Base-by-base conservation (phyloP, 1,140 invertebrate species). In the Cylas formicarius region DNA sequence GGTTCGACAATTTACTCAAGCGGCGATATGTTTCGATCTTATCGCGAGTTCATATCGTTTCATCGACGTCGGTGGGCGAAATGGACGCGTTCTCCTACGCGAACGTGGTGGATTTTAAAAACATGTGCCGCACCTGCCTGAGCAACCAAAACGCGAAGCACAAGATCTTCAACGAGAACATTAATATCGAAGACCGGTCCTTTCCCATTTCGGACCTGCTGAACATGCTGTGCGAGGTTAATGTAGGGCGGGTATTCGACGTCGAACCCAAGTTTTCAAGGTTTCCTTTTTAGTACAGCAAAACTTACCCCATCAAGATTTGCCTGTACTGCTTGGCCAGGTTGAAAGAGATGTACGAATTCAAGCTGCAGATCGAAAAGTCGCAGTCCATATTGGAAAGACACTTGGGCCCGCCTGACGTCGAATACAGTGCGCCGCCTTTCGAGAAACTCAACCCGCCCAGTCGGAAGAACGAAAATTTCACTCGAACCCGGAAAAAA, bases 341-440 rank as follows among this genome's bases (percentile, higher is more conserved):
- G 42, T 42, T 52, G 6, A 42, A 24, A 13, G 26, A 18, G 14
- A 36, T 49, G 6, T 60, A 55, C 33, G 55, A 56, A 46, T 60
- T 60, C 28, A 56, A 57, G 41, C 8, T 55, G 10, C 47, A 51
- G 37, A 52, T 57, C 29, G 56, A 58, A 21, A 48, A 55, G 38
- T 51, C 54, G 2, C 38, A 51, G 18, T 27, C 22, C 3, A 42
- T 56, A n/a, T 34, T 57, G 9, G 40, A 44, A 22, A 50, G 46
- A 10, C 49, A 54, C 38, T 32, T 55, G 4, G 41, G 26, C n/a
- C n/a, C n/a, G n/a, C n/a, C n/a, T n/a, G n/a, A n/a, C n/a, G n/a
- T n/a, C n/a, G n/a, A n/a, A n/a, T n/a, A n/a, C n/a, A n/a, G n/a
- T n/a, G n/a, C n/a, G n/a, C n/a, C n/a, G n/a, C n/a, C n/a, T n/a